Conservation (phyloP, 2,888 invertebrate species). For the Monochamus alternatus region DNA sequence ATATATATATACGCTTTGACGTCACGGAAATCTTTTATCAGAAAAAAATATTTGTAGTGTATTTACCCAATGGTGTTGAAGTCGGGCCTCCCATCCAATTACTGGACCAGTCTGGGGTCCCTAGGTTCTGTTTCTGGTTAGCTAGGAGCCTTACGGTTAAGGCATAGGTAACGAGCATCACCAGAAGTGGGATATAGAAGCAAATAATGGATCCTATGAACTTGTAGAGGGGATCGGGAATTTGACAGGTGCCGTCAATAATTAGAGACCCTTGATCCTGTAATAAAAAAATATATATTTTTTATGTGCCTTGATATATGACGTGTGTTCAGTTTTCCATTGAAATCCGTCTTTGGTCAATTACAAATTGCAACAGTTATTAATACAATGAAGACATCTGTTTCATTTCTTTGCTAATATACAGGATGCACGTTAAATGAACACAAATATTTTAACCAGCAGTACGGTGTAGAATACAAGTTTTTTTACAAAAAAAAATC, state of each 20-base stretch:
- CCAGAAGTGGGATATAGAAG: slow-evolving; percentile 95
- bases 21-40: too few species aligned
- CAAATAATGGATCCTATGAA: slow-evolving; percentile 95
- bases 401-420: too few species aligned
- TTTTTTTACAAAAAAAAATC: too few species aligned
- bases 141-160: slow-evolving; percentile 92
- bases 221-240: slow-evolving; percentile 91
- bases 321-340: too few species aligned
- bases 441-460: too few species aligned
- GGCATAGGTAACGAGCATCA: slow-evolving; percentile 96
- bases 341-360: too few species aligned
- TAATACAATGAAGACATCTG: too few species aligned
- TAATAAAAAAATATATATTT: slow-evolving; percentile 57
- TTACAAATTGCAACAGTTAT: too few species aligned
- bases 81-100: slow-evolving; percentile 80
- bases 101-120: slow-evolving; percentile 81
- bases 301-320: neutral
- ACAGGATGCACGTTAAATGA: too few species aligned
- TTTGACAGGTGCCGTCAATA: slow-evolving; percentile 88
- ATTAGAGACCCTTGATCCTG: slow-evolving; percentile 89
- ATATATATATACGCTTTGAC: too few species aligned
- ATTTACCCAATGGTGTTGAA: slow-evolving; percentile 61
- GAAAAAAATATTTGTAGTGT: neutral
- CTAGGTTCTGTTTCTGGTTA: slow-evolving; percentile 84
- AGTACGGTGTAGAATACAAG: too few species aligned